phyloP scores from a whole-genome alignment of 2,113 vertebrate species.

The Indri indri region DNA sequence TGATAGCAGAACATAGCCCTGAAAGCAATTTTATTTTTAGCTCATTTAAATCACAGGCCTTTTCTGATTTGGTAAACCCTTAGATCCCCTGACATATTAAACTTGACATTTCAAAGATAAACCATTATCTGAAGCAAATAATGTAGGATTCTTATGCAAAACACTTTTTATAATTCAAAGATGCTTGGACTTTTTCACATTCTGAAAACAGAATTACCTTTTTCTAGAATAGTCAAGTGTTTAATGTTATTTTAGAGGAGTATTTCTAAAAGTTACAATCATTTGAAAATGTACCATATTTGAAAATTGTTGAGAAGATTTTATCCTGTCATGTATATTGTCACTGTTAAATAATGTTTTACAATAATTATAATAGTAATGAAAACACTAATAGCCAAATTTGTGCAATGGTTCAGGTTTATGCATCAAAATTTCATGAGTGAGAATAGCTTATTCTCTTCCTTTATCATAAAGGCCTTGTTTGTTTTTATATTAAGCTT shows the following conservation, averaged over 20 bases:
- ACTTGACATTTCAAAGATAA: conserved; percentile 9
- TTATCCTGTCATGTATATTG: not conserved
- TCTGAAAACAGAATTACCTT: not conserved
- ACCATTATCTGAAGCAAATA: conserved; percentile 2
- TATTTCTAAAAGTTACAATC: not conserved
- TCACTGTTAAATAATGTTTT: not conserved
- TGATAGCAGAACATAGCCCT: not conserved
- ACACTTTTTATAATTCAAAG: not conserved
- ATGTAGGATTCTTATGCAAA: not conserved
- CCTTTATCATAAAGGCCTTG: not conserved
- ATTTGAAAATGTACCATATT: not conserved
- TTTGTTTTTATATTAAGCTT: not conserved
- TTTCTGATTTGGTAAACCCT: not conserved
- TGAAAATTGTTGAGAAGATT: not conserved
- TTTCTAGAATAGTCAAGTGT: not conserved
- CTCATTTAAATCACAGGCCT: not conserved
- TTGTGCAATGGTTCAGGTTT: not conserved
- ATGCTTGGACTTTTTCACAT: not conserved
- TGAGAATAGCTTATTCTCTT: not conserved
- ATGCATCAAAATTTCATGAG: not conserved
- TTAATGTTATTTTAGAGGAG: not conserved
- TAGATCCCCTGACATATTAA: not conserved
- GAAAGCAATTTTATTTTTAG: conserved; percentile 27
- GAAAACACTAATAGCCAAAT: not conserved
- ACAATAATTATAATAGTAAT: not conserved